These are phyloP conservation scores for Microhierax caerulescens DNA, from an alignment of 2,797 vertebrate species.

Conservation along the genomic window DNA sequence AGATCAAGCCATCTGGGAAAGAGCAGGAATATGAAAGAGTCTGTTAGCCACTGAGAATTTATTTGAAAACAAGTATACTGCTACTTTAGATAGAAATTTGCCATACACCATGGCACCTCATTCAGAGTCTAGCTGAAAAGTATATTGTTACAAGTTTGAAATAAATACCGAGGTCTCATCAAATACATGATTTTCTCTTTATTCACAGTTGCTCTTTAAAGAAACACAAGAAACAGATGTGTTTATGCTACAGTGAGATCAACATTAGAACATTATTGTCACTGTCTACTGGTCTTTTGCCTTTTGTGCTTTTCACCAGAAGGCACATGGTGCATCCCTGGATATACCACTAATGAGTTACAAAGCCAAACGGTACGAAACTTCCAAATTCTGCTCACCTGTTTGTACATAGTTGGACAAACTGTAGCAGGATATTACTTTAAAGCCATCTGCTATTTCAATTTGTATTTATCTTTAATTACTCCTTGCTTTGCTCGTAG, in stretches of 20 bases:
- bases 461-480: conserved; percentile 53
- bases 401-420: conserved; percentile 17
- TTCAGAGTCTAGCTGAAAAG: background rate
- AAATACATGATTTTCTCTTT: background rate
- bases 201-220: background rate
- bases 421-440: conserved; percentile 42
- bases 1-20: background rate
- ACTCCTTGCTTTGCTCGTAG: conserved; percentile 26
- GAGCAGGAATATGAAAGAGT: background rate
- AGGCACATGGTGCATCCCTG: background rate
- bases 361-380: accelerated
- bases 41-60: background rate
- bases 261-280: background rate
- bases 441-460: conserved; percentile 40
- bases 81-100: background rate
- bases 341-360: background rate
- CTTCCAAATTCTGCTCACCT: conserved; percentile 17
- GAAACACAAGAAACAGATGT: background rate
- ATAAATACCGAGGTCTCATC: background rate
- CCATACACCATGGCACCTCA: background rate
- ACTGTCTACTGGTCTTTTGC: background rate
- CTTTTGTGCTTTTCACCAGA: background rate
- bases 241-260: background rate
- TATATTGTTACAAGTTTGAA: background rate
- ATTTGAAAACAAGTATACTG: background rate